These are phyloP conservation scores for Nipponacmea schrenckii DNA, from an alignment of 2,888 invertebrate species.

Conservation along the genomic window DNA sequence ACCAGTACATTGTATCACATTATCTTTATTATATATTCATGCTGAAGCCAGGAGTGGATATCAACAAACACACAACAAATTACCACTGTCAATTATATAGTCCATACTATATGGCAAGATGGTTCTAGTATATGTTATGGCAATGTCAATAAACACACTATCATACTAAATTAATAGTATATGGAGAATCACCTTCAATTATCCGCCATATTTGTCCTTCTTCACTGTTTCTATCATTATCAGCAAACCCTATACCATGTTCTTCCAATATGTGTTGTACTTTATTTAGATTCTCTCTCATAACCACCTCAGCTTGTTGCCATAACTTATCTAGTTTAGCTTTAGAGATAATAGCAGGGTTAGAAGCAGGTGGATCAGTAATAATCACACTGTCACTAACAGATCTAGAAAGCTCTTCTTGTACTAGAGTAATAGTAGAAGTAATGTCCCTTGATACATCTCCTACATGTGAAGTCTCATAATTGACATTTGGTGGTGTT, in stretches of 20 bases:
- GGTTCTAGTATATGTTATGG: too few species aligned
- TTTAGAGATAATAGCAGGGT: slow-evolving; percentile 13
- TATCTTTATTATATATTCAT: too few species aligned
- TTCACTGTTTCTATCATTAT: slow-evolving; percentile 50
- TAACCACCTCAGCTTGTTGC: slow-evolving; percentile 46
- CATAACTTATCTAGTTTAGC: slow-evolving; percentile 41
- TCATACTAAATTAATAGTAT: slow-evolving; percentile 46
- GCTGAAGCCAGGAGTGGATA: too few species aligned
- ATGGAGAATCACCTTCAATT: slow-evolving; percentile 53
- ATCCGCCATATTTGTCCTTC: slow-evolving; percentile 55
- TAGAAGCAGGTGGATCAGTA: slow-evolving; percentile 5
- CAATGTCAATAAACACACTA: neutral
- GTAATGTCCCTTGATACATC: slow-evolving; percentile 1
- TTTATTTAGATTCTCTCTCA: slow-evolving; percentile 39
- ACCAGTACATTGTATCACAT: too few species aligned
- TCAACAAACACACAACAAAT: too few species aligned
- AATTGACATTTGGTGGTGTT: slow-evolving; percentile 5
- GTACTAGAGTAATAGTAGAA: slow-evolving; percentile 7
- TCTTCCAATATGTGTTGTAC: slow-evolving; percentile 45
- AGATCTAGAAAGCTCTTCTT: slow-evolving; percentile 15
- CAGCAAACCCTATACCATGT: slow-evolving; percentile 52
- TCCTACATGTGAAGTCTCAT: neutral
- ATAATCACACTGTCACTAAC: slow-evolving; percentile 8
- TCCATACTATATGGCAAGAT: too few species aligned
- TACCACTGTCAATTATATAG: too few species aligned